Percentiles rank a stretch among this genome's conserved stretches.
Conservation (phyloP, 1,140 invertebrate genomes). For the Berghia stephanieae region DNA sequence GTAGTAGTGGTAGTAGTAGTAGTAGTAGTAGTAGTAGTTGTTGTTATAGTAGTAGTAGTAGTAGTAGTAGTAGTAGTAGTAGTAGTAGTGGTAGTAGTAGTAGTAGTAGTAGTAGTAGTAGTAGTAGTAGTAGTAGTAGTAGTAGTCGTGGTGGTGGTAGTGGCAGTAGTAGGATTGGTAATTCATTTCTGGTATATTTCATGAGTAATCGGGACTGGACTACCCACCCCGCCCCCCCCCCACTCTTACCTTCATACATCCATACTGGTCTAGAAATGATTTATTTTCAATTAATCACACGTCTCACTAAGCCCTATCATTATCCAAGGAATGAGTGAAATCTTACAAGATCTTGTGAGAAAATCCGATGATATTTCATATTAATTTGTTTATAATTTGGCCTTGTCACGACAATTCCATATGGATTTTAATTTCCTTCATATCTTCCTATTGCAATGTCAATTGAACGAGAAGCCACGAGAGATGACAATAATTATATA, state of each 20-base stretch:
- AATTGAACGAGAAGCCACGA: too few relatives aligned
- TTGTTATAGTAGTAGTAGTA: not conserved
- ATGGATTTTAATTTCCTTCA: too few relatives aligned
- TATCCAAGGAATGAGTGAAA: too few relatives aligned
- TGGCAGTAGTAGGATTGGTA: not conserved
- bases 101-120: not conserved
- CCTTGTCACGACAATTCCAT: conserved; percentile 20
- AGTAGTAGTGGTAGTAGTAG: not conserved
- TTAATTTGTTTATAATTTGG: not conserved
- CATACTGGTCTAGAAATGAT: not conserved
- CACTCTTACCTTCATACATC: not conserved
- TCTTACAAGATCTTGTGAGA: too few relatives aligned
- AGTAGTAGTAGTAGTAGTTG: not conserved
- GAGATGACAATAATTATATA: too few relatives aligned
- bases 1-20: not conserved
- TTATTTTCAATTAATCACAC: not conserved
- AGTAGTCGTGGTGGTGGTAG: not conserved
- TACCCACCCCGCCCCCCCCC: not conserved
- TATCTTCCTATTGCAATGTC: too few relatives aligned
- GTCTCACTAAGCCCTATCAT: too few relatives aligned
- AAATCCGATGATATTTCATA: too few relatives aligned
- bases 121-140: not conserved
- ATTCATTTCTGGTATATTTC: not conserved
- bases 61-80: not conserved
- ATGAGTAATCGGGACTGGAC: not conserved